Base-by-base conservation (phyloP, 2,113 vertebrate genomes). In the Prionailurus viverrinus region DNA sequence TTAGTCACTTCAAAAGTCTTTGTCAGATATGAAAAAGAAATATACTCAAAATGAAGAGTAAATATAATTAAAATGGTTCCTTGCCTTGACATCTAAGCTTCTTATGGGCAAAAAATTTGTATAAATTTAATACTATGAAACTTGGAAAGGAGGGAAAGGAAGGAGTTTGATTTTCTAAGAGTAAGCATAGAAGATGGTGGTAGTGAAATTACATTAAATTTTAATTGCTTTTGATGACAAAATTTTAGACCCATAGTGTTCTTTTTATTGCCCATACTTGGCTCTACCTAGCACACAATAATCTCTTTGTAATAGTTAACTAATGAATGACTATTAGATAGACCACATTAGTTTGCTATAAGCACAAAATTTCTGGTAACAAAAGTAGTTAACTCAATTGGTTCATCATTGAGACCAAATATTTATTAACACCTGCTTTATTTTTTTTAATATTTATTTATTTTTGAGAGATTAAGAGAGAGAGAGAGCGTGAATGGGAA, bases 21-120 rank as follows among this genome's bases (percentile, higher is more conserved):
- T 98, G 97, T 97, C 97, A 98, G 97, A 92, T 97, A 89, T 96
- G 78, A 97, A 97, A 97, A 98, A 96, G 95, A 97, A 97, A 97
- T 97, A 95, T 94, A 68, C 66, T 97, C 92, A 96, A 97, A 98
- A 97, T 97, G 95, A 97, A 97, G 95, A 97, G 88, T 97, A 98
- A 98, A 98, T 97, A 97, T 94, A 98, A 98, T 97, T 97, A 97
- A 97, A 98, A 96, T 84, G 31, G 84, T 94, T 96, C 74, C 93
- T 96, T 97, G 65, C 90, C 90, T 97, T 97, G 94, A 96, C 92
- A 96, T 96, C 95, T 90, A 98, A 97, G 95, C 92, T 96, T 96
- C 95, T 96, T 97, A 96, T 94, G 73, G 96, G 36, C 61, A 94
- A 96, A 96, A 96, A 98, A 91, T 93, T 68, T 97, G 61, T 97